phyloP scores from a whole-genome alignment of 2,113 vertebrate species.

The Nettapus auritus region DNA sequence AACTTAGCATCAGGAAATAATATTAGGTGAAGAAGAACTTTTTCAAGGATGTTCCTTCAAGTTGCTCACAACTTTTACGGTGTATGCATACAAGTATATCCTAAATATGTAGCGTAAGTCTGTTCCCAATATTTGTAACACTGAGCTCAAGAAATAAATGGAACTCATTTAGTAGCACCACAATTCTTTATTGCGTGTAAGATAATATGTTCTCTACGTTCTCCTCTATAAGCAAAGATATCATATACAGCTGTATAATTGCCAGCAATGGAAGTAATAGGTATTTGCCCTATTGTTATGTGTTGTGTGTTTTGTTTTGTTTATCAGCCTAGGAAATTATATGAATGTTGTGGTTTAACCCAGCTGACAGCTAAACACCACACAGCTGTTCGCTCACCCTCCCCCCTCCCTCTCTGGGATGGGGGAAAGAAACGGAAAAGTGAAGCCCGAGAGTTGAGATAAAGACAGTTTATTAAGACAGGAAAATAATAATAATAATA shows the following conservation, averaged over 20 bases:
- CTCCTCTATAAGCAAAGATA: not conserved
- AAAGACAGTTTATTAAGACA: too few relatives aligned
- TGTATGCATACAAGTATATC: not conserved
- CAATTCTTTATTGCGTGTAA: not conserved
- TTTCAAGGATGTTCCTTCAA: not conserved
- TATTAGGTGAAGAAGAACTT: not conserved
- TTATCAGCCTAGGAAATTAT: not conserved
- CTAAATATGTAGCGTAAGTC: not conserved
- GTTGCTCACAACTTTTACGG: not conserved
- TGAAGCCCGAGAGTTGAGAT: too few relatives aligned
- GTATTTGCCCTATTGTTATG: not conserved
- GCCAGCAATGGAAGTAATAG: not conserved
- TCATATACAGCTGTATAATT: not conserved
- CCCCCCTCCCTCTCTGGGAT: too few relatives aligned
- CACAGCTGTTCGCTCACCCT: too few relatives aligned
- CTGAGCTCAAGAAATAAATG: not conserved
- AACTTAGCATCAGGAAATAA: not conserved
- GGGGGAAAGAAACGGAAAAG: too few relatives aligned
- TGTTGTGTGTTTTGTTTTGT: not conserved
- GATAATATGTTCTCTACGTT: not conserved
- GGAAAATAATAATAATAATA: too few relatives aligned
- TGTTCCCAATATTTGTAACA: not conserved
- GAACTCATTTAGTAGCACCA: not conserved
- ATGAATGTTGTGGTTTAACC: too few relatives aligned
- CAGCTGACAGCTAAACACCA: too few relatives aligned